phyloP scores from a whole-genome alignment of 1,140 invertebrate species.

The Halyomorpha halys region DNA sequence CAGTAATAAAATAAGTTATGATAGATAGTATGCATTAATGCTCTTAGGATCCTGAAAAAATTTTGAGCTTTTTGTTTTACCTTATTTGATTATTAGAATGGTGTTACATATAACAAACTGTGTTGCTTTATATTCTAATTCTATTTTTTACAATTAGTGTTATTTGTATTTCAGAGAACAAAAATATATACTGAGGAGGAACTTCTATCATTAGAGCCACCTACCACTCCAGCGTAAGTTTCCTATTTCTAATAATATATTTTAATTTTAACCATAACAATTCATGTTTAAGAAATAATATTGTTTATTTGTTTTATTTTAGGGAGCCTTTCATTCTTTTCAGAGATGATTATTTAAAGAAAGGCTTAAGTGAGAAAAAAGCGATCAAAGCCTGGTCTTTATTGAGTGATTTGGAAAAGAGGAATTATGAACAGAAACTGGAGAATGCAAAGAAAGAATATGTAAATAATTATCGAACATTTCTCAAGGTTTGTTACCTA shows the following conservation, averaged over 20 bases:
- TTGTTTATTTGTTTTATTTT: slow-evolving; percentile 14
- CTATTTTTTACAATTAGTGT: too few species aligned
- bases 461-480: slow-evolving; percentile 21
- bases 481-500: slow-evolving; percentile 24
- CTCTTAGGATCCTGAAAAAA: too few species aligned
- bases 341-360: slow-evolving; percentile 22
- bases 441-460: slow-evolving; percentile 25
- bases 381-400: slow-evolving; percentile 23
- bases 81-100: too few species aligned
- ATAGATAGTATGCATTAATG: too few species aligned
- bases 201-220: neutral
- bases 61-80: too few species aligned
- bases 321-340: slow-evolving; percentile 22
- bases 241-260: too few species aligned
- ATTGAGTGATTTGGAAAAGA: slow-evolving; percentile 16
- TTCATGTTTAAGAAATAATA: neutral
- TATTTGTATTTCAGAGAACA: too few species aligned
- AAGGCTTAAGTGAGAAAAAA: slow-evolving; percentile 22
- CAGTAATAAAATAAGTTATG: too few species aligned
- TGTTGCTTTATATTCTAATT: too few species aligned
- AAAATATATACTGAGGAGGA: neutral
- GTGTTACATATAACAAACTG: too few species aligned
- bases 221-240: slow-evolving; percentile 13
- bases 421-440: slow-evolving; percentile 22
- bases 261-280: neutral